These are phyloP conservation scores for Chrysopilus asiliformis DNA, from an alignment of 2,888 invertebrate species.

Conservation along the genomic window DNA sequence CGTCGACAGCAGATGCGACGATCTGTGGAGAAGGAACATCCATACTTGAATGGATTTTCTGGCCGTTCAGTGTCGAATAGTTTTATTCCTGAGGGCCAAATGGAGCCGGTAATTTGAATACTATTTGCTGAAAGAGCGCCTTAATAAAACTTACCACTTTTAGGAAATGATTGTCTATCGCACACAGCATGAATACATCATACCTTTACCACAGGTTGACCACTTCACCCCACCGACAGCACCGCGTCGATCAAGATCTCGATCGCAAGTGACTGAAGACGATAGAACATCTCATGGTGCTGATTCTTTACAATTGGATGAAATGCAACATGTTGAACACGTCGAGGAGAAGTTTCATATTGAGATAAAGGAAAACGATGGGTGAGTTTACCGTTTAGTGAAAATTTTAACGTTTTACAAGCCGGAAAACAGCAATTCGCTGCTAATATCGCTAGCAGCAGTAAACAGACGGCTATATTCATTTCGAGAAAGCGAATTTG, in stretches of 20 bases:
- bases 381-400: constrained; percentile 23
- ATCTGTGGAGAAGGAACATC: constrained; percentile 32
- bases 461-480: no score
- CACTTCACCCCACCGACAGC: constrained; percentile 44
- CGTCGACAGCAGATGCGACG: constrained; percentile 28
- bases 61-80: constrained; percentile 36
- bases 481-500: no score
- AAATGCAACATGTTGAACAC: constrained; percentile 24
- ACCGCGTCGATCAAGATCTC: constrained; percentile 39
- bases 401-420: no score
- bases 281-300: constrained; percentile 59
- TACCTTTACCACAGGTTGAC: constrained; percentile 41
- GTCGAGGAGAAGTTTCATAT: constrained; percentile 27
- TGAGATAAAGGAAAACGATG: constrained; percentile 35
- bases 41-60: constrained; percentile 33
- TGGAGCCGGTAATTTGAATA: no score
- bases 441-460: no score
- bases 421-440: no score
- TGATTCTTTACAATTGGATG: constrained; percentile 47
- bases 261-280: constrained; percentile 48
- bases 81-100: constrained; percentile 31
- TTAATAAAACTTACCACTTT: constrained; percentile 4
- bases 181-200: constrained; percentile 51
- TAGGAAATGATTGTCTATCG: constrained; percentile 51
- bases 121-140: constrained; percentile 2